Percentiles rank a stretch among this genome's conserved stretches.
These are phyloP conservation scores for Beroe ovata DNA, from an alignment of 37 sponge, comb jelly and placozoan genomes.

Conservation along the genomic window DNA sequence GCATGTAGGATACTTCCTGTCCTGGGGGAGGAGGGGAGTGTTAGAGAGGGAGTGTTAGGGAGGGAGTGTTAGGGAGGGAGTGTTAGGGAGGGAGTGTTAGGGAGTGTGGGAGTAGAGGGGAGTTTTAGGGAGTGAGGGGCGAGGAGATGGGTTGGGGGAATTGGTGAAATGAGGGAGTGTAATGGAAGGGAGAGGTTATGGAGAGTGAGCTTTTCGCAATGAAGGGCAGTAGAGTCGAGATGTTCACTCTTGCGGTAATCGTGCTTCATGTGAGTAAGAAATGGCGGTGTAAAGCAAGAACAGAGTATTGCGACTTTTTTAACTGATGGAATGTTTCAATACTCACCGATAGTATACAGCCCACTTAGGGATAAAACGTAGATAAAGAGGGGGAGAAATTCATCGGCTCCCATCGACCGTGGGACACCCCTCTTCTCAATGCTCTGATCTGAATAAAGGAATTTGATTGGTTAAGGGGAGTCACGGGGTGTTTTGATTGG, in stretches of 20 bases:
- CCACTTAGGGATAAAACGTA: constrained; percentile 63
- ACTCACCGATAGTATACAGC: constrained; percentile 16
- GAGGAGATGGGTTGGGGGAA: neutral
- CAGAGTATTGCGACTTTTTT: no score
- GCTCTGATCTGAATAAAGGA: constrained; percentile 9
- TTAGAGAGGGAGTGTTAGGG: neutral
- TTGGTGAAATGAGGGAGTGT: neutral
- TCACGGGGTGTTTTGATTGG: neutral
- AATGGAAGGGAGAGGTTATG: neutral
- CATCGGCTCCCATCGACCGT: constrained; percentile 58
- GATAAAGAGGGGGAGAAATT: constrained; percentile 64
- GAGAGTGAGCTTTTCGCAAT: no score
- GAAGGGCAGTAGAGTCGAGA: no score
- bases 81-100: neutral
- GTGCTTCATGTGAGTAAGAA: neutral
- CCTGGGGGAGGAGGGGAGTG: constrained; percentile 4
- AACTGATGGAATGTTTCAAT: no score
- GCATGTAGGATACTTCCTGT: constrained; percentile 46
- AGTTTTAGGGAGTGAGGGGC: neutral
- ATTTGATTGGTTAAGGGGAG: neutral
- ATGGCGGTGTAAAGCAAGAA: no score
- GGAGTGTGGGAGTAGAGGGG: neutral
- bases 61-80: neutral
- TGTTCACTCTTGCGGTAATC: no score
- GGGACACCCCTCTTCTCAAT: constrained; percentile 18